Conservation (phyloP, 2,797 vertebrate species). For the Phoebastria nigripes region DNA sequence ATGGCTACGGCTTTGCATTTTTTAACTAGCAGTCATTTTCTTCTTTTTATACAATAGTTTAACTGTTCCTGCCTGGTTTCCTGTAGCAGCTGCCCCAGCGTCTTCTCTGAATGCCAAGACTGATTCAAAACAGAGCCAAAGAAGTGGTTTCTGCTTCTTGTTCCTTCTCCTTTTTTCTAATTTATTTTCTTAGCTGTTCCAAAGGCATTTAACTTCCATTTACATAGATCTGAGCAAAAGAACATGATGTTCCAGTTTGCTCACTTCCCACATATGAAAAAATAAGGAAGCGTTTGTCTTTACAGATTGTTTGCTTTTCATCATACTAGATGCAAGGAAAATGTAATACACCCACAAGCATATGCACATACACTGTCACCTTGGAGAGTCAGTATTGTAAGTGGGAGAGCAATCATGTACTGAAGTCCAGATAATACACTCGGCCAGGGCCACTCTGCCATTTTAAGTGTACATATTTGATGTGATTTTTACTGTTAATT, state of each 20-base stretch:
- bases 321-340: neutral
- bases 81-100: neutral
- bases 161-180: neutral
- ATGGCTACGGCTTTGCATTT: neutral
- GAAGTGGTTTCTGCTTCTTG: neutral
- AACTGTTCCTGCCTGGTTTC: neutral
- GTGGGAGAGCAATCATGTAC: neutral
- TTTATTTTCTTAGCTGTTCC: neutral
- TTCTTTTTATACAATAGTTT: neutral
- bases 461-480: neutral
- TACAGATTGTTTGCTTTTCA: constrained; percentile 37
- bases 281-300: constrained; percentile 37
- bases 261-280: constrained; percentile 13
- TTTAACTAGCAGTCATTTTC: neutral
- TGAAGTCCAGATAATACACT: neutral
- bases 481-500: neutral
- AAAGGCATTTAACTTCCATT: neutral
- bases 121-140: constrained; percentile 1
- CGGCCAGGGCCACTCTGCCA: neutral
- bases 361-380: constrained; percentile 7
- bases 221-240: neutral
- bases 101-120: constrained; percentile 2
- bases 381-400: constrained; percentile 5
- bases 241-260: constrained; percentile 17
- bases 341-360: constrained; percentile 38